Evolutionary conservation across 2,888 invertebrate species (phyloP).

Genomic region (Chelonus formosanus): DNA sequence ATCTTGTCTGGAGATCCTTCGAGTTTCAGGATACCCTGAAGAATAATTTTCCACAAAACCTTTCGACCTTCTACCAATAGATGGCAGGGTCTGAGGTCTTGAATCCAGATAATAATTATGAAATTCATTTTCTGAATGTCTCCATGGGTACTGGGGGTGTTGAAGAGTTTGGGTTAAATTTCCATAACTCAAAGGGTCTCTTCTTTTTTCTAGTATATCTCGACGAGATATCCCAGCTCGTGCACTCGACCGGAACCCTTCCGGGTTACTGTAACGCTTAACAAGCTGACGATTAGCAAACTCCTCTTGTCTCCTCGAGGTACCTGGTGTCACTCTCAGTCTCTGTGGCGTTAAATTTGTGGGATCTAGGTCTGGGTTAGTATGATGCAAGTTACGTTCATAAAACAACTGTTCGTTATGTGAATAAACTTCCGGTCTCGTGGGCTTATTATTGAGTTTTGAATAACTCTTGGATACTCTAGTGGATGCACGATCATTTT

Average conservation of each 20-base stretch:
- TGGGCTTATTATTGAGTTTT: conserved; percentile 30
- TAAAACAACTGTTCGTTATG: conserved; percentile 54
- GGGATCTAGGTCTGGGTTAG: conserved; percentile 48
- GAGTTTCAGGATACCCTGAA: conserved; percentile 34
- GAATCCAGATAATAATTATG: conserved; percentile 35
- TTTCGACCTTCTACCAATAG: conserved; percentile 45
- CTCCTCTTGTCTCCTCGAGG: conserved; percentile 28
- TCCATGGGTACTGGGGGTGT: conserved; percentile 40
- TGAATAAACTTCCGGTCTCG: conserved; percentile 50
- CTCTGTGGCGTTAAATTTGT: conserved; percentile 42
- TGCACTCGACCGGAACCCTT: conserved; percentile 38
- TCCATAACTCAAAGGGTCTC: conserved; percentile 40
- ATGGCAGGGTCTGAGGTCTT: conserved; percentile 54
- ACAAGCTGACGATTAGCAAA: conserved; percentile 33
- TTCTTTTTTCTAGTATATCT: conserved; percentile 39
- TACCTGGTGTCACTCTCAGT: conserved; percentile 16
- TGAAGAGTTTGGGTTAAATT: conserved; percentile 46
- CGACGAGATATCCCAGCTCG: conserved; percentile 38
- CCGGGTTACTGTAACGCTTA: conserved; percentile 27
- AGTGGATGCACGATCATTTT: conserved; percentile 43
- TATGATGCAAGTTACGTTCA: conserved; percentile 59
- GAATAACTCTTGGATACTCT: conserved; percentile 44
- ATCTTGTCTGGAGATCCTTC: conserved; percentile 55
- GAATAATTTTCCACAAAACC: conserved; percentile 32
- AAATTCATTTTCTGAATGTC: conserved; percentile 28